These are phyloP conservation scores for Leptodirus hochenwartii DNA, from an alignment of 2,888 invertebrate genomes.

Conservation along the genomic window DNA sequence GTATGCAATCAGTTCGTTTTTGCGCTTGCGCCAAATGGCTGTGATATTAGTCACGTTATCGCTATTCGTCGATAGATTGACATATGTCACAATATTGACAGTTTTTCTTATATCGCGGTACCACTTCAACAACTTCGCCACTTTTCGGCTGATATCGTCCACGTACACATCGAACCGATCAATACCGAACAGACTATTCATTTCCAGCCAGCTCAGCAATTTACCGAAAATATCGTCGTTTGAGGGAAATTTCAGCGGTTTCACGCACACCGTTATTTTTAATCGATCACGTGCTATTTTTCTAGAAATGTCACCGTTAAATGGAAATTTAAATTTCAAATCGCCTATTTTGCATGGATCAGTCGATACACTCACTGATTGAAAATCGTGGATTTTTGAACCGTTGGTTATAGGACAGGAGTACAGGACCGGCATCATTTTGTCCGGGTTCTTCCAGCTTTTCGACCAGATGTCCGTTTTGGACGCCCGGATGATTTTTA, in stretches of 20 bases:
- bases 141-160: conserved; percentile 35
- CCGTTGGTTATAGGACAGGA: conserved; percentile 41
- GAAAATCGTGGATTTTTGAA: conserved; percentile 27
- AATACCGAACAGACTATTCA: conserved; percentile 46
- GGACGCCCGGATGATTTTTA: conserved; percentile 26
- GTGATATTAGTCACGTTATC: neutral
- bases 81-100: no score
- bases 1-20: conserved; percentile 53
- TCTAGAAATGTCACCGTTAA: no score
- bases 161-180: conserved; percentile 46
- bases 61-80: no score
- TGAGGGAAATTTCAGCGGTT: conserved; percentile 50
- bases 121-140: conserved; percentile 33
- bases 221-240: conserved; percentile 39
- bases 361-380: no score
- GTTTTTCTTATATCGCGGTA: no score
- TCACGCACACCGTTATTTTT: conserved; percentile 45
- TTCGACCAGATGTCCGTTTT: conserved; percentile 43
- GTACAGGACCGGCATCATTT: conserved; percentile 36
- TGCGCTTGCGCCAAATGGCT: conserved; percentile 45
- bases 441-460: conserved; percentile 35
- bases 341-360: no score
- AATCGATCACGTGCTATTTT: no score
- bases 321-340: no score
- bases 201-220: conserved; percentile 54